Evolutionary conservation across 2,888 invertebrate species (phyloP), one percentile per base, ranked within the genome.

Genomic region (Acanthacorydalis orientalis): DNA sequence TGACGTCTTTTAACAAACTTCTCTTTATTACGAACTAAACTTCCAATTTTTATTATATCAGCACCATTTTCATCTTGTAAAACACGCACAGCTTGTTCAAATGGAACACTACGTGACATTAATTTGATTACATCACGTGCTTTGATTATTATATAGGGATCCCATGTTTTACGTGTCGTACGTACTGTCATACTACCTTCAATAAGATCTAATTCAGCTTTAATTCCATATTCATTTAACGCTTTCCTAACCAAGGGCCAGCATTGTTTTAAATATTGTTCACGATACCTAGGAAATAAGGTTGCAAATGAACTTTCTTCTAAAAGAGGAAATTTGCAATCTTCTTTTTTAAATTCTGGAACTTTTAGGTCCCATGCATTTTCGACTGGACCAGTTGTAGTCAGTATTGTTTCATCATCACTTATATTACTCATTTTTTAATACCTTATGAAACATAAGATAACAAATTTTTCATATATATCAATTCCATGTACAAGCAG

Each of bases 141-240:
- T 69, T 97, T 97, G 31, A 99, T 75, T 41, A 98, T 89, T 47
- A 95, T 86, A 56, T 86, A 97, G 0, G 98, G 98, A 70, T 99
- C 98, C 92, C 92, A 98, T 1, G 97, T 97, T 71, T 96, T 95
- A 47, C 87, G 73, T 0, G 95, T 95, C 0, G 98, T 98, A 63
- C 75, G 77, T 0, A 99, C 98, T 1, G 83, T 80, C 84, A 99
- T 87, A 57, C 90, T 92, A 39, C 97, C 82, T 71, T 96, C 95
- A 6, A 95, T 75, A 2, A 93, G 70, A 68, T 97, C 96, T 52
- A 97, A 67, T 59, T 95, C 92, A 0, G 87, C 90, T 57, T 82
- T 80, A 9, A 97, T 65, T 54, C 78, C 74, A 63, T 88, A 78
- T 57, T 89, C 87, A 32, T 72, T 72, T 15, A 98, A 65, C 1